These are phyloP conservation scores for Samia ricini DNA, from an alignment of 1,140 invertebrate species.

Conservation along the genomic window DNA sequence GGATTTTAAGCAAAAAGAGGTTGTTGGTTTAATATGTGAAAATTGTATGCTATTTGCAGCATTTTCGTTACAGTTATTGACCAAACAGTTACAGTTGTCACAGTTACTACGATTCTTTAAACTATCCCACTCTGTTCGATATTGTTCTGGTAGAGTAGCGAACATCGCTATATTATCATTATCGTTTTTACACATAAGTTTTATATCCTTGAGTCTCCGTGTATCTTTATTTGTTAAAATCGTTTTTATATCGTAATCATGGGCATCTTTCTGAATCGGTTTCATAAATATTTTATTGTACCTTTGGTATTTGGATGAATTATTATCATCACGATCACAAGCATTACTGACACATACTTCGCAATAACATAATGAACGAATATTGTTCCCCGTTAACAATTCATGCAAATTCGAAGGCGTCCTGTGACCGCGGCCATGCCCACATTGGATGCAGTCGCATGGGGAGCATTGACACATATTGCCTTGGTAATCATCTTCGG, in stretches of 20 bases:
- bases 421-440: conserved; percentile 24
- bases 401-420: conserved; percentile 29
- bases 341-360: conserved; percentile 30
- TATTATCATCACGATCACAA: conserved; percentile 24
- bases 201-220: background rate
- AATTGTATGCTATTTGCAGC: conserved; percentile 13
- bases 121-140: conserved; percentile 4
- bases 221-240: background rate
- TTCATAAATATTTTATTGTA: conserved; percentile 32
- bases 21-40: conserved; percentile 7
- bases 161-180: conserved; percentile 23
- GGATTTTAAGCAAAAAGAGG: background rate
- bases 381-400: conserved; percentile 30
- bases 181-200: background rate
- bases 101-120: conserved; percentile 20
- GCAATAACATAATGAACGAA: conserved; percentile 32
- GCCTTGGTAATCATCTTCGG: conserved; percentile 22
- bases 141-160: conserved; percentile 15
- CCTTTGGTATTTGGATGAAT: conserved; percentile 36
- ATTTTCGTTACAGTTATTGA: conserved; percentile 30
- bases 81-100: conserved; percentile 32
- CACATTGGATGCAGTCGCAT: conserved; percentile 47
- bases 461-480: conserved; percentile 40
- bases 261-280: conserved; percentile 28
- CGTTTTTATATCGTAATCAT: conserved; percentile 37